Evolutionary conservation across 2,888 invertebrate species (phyloP), one percentile per base, ranked within the genome.

Genomic region (Amblyjoppa fuscipennis): DNA sequence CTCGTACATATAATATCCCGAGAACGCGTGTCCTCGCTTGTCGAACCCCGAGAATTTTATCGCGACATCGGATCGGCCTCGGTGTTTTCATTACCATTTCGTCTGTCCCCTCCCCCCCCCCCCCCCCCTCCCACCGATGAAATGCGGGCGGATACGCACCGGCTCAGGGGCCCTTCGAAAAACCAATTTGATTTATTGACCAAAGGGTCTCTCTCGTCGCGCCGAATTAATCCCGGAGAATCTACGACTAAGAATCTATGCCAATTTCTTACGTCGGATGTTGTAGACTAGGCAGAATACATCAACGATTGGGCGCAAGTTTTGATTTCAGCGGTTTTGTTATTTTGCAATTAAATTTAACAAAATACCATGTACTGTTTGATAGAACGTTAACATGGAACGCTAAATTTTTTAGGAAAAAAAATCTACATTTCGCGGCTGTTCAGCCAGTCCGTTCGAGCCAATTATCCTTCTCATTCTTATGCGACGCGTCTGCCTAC

Each of bases 71-170:
- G 93, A 93, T 93, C 92, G 92, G 90, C 90, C 64, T 64, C 64
- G 89, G 88, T 92, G 91, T 93, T 93, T 93, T 93, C 93, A 93
- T 93, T 93, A 92, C 91, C 91, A 92, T 93, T 93, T 93, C 91
- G 89, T 90, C 88, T 90, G 86, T 86, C 87, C 59, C 13, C 45
- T 5, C 41, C 2, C 34, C 34, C 34, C 4, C 34, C 34, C 34
- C 34, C 4, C 4, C 34, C 34, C 4, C 34, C 34, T 34, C 34
- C 34, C 1, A 77, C 13, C 83, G 86, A 86, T 86, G 86, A 86
- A 79, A 86, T 81, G 83, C 86, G 83, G 74, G 56, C 76, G 83
- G 61, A 73, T 51, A 71, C 41, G 53, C 71, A 59, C 59, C 31
- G 34, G 31, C 1, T 45, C 38, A 16, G 34, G 70, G 34, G 34